These are phyloP conservation scores for Riptortus pedestris DNA, from an alignment of 1,140 invertebrate genomes.

Conservation along the genomic window DNA sequence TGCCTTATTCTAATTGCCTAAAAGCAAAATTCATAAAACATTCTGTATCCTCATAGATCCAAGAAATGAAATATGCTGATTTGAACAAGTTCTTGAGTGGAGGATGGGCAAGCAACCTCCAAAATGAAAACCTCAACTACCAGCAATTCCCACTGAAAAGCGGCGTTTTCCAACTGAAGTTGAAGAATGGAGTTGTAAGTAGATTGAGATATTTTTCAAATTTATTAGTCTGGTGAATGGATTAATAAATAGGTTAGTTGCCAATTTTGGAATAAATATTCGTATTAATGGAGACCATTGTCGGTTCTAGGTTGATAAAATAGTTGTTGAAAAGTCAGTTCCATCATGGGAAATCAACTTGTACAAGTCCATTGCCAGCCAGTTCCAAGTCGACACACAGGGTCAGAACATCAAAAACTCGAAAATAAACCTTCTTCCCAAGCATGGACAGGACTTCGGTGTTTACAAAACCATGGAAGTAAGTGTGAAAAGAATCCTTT, in stretches of 20 bases:
- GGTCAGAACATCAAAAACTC: conserved; percentile 39
- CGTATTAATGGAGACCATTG: not conserved
- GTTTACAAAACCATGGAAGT: conserved; percentile 53
- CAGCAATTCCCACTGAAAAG: conserved; percentile 40
- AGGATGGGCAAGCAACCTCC: conserved; percentile 39
- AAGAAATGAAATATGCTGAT: conserved; percentile 42
- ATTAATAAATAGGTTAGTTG: not conserved
- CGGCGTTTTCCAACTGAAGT: conserved; percentile 48
- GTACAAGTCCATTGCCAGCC: conserved; percentile 51
- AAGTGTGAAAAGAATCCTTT: not conserved
- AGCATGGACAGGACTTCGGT: conserved; percentile 39
- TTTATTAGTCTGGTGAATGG: not conserved
- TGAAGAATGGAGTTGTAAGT: conserved; percentile 44
- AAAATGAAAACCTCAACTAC: conserved; percentile 41
- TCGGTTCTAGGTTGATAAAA: conserved; percentile 32
- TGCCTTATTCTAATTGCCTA: not conserved
- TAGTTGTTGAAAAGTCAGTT: conserved; percentile 43
- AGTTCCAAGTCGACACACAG: conserved; percentile 51
- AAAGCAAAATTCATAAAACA: not conserved
- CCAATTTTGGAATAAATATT: not conserved
- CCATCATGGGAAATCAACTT: conserved; percentile 53
- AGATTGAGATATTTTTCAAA: no score
- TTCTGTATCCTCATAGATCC: conserved; percentile 32
- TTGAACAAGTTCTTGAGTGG: conserved; percentile 43
- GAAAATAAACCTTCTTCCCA: conserved; percentile 41